Base-by-base conservation (phyloP, 2,797 vertebrate genomes). In the Typhlichthys eigenmanni region DNA sequence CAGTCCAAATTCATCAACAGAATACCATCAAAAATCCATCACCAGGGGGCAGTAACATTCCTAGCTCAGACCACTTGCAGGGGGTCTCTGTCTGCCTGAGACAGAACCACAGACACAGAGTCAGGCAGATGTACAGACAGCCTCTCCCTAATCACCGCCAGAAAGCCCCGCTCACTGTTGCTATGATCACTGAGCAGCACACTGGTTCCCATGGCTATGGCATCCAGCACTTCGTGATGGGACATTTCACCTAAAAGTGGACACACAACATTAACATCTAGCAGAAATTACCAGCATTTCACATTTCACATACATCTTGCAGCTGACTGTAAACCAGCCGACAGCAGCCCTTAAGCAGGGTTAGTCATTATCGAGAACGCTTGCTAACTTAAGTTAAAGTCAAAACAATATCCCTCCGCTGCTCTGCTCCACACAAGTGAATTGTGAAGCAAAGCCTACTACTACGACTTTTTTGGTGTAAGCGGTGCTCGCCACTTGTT, bases 161-260 rank as follows among this genome's bases (percentile, higher is more conserved):
- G 91, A 77, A 95, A 99, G 11, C 96, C 97, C 53, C 96, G 92
- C 82, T 99, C 97, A 0, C 95, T 97, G 92, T 98, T 98, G 86
- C 96, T 98, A 49, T 99, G 97, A 59, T 99, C 97, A 58, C 95
- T 96, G 66, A 99, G 93, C 80, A 98, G 89, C 73, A 99, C 94
- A 1, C 87, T 96, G 62, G 92, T 93, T 61, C 96, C 96, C 5
- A 80, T 93, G n/a, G 94, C 92, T 24, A 87, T 92, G 0, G 94
- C 95, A 68, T 97, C 95, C 85, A 99, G 86, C 51, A 98, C 86
- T 2, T 98, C 95, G 0, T 98, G 97, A 76, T 99, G 97, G 55
- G 97, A 97, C 97, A 99, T 98, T 83, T 99, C 97, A 66, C 97
- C 97, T 99, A 84, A 34, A 55, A 9, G 54, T 8, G 52, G 4